These are phyloP conservation scores for Anoura caudifer DNA, from an alignment of 2,113 vertebrate genomes.

Conservation along the genomic window DNA sequence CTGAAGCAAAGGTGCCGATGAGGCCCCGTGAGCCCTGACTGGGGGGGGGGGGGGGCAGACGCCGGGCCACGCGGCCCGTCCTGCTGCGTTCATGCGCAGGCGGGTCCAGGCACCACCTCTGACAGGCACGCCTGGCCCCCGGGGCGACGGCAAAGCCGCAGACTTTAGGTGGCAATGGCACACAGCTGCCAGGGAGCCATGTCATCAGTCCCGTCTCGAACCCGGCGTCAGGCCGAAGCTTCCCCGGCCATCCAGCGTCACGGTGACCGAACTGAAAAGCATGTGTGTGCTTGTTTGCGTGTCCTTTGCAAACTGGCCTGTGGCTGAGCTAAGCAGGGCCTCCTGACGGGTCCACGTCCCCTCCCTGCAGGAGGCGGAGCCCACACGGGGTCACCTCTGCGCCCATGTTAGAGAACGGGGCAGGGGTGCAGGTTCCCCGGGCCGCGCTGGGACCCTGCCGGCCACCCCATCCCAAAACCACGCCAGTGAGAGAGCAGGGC, in stretches of 20 bases:
- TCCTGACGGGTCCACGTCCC: fast-evolving
- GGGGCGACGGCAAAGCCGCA: neutral
- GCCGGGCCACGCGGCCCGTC: neutral
- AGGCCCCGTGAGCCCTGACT: neutral
- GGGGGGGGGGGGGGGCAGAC: neutral
- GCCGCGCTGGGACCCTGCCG: fast-evolving
- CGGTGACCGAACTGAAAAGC: neutral
- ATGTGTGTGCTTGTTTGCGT: neutral
- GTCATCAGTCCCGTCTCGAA: neutral
- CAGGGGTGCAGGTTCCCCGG: neutral
- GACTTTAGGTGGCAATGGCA: neutral
- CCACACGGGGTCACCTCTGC: fast-evolving
- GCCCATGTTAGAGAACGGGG: neutral
- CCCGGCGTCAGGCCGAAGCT: neutral
- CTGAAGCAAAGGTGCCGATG: neutral
- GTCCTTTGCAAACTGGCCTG: neutral
- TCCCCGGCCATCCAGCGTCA: neutral
- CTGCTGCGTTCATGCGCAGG: neutral
- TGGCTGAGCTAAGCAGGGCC: neutral
- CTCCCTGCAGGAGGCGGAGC: no score
- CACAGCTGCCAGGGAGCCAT: neutral
- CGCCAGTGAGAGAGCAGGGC: neutral
- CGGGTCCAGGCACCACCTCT: neutral
- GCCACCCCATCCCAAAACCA: neutral
- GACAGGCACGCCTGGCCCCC: neutral